Percentiles rank a stretch among this genome's conserved stretches.
Conservation (phyloP, 1,140 invertebrate species). For the Callitettix versicolor region DNA sequence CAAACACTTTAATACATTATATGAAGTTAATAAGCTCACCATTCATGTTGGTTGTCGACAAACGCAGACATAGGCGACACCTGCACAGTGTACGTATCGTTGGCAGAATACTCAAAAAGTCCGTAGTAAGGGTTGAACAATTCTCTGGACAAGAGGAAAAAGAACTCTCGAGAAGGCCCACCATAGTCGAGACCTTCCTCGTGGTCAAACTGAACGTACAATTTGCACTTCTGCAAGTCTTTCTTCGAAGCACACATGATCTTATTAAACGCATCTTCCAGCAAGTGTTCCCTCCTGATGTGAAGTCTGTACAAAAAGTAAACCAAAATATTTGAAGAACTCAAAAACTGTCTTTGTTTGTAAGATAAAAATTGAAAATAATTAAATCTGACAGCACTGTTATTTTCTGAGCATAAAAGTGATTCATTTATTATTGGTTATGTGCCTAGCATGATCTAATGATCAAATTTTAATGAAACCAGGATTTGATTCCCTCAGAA, state of each 20-base stretch:
- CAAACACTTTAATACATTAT: too few species aligned
- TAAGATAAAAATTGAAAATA: too few species aligned
- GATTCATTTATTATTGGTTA: too few species aligned
- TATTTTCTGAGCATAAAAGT: too few species aligned
- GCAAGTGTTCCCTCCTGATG: slow-evolving; percentile 80
- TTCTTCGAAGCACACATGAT: slow-evolving; percentile 95
- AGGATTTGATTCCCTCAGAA: too few species aligned
- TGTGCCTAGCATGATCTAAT: too few species aligned
- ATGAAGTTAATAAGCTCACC: too few species aligned
- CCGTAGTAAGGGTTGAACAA: slow-evolving; percentile 98
- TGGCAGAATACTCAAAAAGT: slow-evolving; percentile 95
- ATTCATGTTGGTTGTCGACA: slow-evolving; percentile 95
- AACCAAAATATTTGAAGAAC: not conserved
- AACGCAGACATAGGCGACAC: slow-evolving; percentile 95
- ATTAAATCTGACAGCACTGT: too few species aligned
- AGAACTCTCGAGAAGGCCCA: slow-evolving; percentile 91
- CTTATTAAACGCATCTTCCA: slow-evolving; percentile 92
- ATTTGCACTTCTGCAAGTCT: slow-evolving; percentile 86
- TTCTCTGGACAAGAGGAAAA: slow-evolving; percentile 90
- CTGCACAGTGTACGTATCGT: slow-evolving; percentile 95
- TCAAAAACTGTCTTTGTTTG: too few species aligned
- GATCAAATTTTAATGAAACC: too few species aligned
- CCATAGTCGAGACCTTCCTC: slow-evolving; percentile 97
- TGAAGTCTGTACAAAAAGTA: slow-evolving; percentile 60
- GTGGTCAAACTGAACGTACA: slow-evolving; percentile 89